Base-by-base conservation (phyloP, 2,888 invertebrate species). In the Anticlea derivata region DNA sequence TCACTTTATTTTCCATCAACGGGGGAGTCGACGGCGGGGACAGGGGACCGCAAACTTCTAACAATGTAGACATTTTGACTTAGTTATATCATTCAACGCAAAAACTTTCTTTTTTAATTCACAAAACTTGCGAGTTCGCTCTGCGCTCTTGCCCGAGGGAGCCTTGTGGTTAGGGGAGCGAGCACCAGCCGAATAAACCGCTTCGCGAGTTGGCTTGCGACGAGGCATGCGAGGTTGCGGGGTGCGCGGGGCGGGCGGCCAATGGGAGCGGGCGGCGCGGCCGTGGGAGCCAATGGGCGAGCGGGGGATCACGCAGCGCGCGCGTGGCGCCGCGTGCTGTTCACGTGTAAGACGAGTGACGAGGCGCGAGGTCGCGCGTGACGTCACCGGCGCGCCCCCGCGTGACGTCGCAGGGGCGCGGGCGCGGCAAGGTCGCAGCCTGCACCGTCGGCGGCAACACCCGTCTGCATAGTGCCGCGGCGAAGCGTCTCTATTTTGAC, bases 291-390 rank as follows among this genome's bases (percentile, higher is more conserved):
- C 94, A 95, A 95, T 95, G 75, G 75, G 71, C 62, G 70, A 41
- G 55, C 41, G 61, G 48, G 75, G 77, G 92, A 92, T 93, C 96
- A 96, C 93, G 93, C 95, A 92, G 87, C 86, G 83, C 83, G 89
- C 92, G 95, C 96, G 94, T 96, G 96, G 92, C 93, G 81, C 83
- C 87, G 93, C 93, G 93, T 93, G 94, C 78, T 94, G 93, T 95
- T 95, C 96, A 96, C 96, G 96, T 96, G 96, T 92, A 92, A 94
- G 84, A 83, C 85, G 94, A 92, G 93, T 95, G 95, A 93, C 93
- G 85, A 80, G 75, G 65, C 69, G 69, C 75, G 84, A 82, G 90
- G 85, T 92, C 92, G 92, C 82, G 80, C 74, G 84, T 92, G 91
- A 91, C 92, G 92, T 92, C 92, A 92, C 80, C 92, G 92, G 85